Evolutionary conservation across 2,888 invertebrate species (phyloP).

Genomic region (Parthenolecanium corni): DNA sequence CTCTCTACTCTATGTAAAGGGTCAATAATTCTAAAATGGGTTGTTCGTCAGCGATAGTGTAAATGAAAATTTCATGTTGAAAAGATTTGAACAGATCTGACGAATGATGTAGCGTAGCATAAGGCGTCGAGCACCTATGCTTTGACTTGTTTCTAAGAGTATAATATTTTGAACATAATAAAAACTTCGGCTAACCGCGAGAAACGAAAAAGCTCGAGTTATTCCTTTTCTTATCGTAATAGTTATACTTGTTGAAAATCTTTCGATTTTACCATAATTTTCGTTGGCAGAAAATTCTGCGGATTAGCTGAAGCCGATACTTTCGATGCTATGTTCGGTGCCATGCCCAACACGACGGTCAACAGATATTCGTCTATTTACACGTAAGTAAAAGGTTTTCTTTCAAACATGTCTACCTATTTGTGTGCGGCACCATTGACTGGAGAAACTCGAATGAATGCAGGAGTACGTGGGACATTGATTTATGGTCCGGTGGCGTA

Average conservation of each 20-base stretch:
- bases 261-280: not conserved
- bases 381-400: conserved; percentile 49
- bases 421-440: not conserved
- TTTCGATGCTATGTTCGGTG: conserved; percentile 70
- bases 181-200: too few species aligned
- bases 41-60: not conserved
- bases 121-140: too few species aligned
- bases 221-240: too few species aligned
- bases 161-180: too few species aligned
- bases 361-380: conserved; percentile 71
- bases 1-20: not conserved
- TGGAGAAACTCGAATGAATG: not conserved
- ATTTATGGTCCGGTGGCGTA: conserved; percentile 89
- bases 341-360: conserved; percentile 81
- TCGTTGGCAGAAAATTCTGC: conserved; percentile 61
- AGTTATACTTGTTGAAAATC: too few species aligned
- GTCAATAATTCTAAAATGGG: not conserved
- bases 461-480: conserved; percentile 79
- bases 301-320: conserved; percentile 64
- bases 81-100: too few species aligned
- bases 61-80: not conserved
- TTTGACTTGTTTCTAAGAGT: too few species aligned
- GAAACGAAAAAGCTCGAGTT: too few species aligned
- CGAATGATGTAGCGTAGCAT: too few species aligned
- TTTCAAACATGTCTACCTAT: not conserved